Percentiles rank a stretch among this genome's conserved stretches.
phyloP scores from a whole-genome alignment of 2,113 vertebrate species.

The Dendropsophus ebraccatus region DNA sequence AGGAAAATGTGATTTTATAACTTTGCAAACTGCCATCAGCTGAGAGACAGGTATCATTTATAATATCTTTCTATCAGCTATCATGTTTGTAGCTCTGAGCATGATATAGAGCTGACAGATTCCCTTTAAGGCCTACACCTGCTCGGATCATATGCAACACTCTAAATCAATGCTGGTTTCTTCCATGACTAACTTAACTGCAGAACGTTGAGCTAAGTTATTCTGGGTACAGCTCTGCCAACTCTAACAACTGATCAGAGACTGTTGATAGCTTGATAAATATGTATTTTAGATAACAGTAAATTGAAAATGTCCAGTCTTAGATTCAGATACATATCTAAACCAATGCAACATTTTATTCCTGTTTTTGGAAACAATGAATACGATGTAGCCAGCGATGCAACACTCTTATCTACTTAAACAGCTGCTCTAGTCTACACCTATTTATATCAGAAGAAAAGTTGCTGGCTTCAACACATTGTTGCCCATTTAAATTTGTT shows the following conservation, averaged over 20 bases:
- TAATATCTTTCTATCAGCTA: too few species aligned
- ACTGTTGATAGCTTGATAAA: constrained; percentile 31
- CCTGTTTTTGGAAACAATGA: constrained; percentile 23
- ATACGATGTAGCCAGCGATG: constrained; percentile 32
- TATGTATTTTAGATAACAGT: constrained; percentile 46
- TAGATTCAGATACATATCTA: constrained; percentile 31
- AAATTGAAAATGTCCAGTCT: constrained; percentile 50
- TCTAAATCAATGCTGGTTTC: not conserved
- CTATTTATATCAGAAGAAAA: constrained; percentile 41
- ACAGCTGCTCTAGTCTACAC: constrained; percentile 34
- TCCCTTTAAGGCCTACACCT: too few species aligned
- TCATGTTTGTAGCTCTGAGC: too few species aligned
- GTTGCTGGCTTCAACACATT: constrained; percentile 11
- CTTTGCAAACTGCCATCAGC: too few species aligned
- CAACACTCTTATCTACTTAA: constrained; percentile 51
- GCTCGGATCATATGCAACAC: not conserved
- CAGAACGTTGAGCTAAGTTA: not conserved
- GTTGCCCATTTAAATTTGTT: constrained; percentile 24
- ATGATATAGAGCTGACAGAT: too few species aligned
- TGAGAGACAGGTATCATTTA: too few species aligned
- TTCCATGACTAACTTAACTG: not conserved
- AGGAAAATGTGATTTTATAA: too few species aligned
- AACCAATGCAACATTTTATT: constrained; percentile 26
- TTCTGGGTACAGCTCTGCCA: not conserved
- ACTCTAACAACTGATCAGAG: constrained; percentile 8